Base-by-base conservation (phyloP, 2,888 invertebrate genomes). In the Acleris holmiana region DNA sequence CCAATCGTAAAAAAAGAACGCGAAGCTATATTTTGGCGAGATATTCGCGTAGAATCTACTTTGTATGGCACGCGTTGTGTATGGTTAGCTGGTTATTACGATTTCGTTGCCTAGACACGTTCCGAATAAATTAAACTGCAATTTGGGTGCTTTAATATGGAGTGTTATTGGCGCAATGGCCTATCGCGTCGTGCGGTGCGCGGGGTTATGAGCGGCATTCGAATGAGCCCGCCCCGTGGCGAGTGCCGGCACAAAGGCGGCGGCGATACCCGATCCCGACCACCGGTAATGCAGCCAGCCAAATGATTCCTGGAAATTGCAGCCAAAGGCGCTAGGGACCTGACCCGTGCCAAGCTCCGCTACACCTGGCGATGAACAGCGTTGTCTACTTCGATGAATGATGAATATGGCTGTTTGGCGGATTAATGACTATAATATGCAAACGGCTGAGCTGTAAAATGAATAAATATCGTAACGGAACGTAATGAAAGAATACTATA, bases 51-150 rank as follows among this genome's bases (percentile, higher is more conserved):
- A 15, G 19, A 58, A 60, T 19, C 19, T 19, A 61, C 81, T 84
- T 86, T 82, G 83, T 85, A 84, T 81, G 79, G 88, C 87, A 86
- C 83, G 80, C 82, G 77, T 78, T 83, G 83, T 83, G 89, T 88
- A 88, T 89, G 89, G 91, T 89, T 86, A 83, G 79, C 80, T 80
- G 66, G 90, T 89, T 91, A 91, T 90, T 91, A 86, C 89, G 86
- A 89, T 88, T 88, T 86, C 84, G 86, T 88, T 90, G 88, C 89
- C 86, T 89, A 86, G 88, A 91, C 91, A 91, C 91, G 91, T 85
- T 76, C 88, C 77, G 91, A 90, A 92, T 92, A 91, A 90, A 91
- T 91, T 91, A 90, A 91, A 91, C 84, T 89, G 88, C 89, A 90
- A 90, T 92, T 92, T 89, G 86, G 88, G 81, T 84, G 86, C 83